Percentiles rank a stretch among this genome's conserved stretches.
Conservation (phyloP, 2,113 vertebrate species). For the Leiothrix lutea region DNA sequence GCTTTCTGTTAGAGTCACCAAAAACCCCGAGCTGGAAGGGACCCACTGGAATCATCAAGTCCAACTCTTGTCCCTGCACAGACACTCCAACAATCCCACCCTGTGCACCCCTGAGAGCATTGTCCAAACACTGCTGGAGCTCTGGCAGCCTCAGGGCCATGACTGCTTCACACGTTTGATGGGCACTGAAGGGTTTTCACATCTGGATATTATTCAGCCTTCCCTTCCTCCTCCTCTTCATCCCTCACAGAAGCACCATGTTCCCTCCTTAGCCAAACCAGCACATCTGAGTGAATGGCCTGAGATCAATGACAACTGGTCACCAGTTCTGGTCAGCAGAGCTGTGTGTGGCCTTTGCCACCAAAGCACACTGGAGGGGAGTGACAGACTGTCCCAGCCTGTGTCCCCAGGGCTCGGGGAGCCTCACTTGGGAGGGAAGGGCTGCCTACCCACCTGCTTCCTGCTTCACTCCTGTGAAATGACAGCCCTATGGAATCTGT, state of each 20-base stretch:
- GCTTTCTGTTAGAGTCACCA: background rate
- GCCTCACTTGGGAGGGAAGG: background rate
- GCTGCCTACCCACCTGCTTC: background rate
- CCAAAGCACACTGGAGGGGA: background rate
- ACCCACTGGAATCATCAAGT: background rate
- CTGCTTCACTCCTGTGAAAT: background rate
- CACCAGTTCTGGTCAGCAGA: no score
- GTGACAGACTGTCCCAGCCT: background rate
- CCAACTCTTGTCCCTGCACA: background rate
- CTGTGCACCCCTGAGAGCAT: background rate
- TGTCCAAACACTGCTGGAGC: background rate
- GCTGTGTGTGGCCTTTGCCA: rapidly evolving
- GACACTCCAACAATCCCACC: no score
- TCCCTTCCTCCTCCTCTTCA: background rate
- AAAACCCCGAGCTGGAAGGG: background rate
- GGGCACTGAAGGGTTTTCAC: background rate
- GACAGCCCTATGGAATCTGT: background rate
- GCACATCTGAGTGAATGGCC: rapidly evolving
- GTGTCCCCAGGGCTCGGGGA: background rate
- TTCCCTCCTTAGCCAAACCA: background rate
- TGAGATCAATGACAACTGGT: rapidly evolving
- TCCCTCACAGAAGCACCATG: background rate
- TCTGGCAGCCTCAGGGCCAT: rapidly evolving
- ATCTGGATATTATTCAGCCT: background rate
- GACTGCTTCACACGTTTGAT: background rate